These are phyloP conservation scores for Sussaba pulchella DNA, from an alignment of 2,888 invertebrate genomes.

Conservation along the genomic window DNA sequence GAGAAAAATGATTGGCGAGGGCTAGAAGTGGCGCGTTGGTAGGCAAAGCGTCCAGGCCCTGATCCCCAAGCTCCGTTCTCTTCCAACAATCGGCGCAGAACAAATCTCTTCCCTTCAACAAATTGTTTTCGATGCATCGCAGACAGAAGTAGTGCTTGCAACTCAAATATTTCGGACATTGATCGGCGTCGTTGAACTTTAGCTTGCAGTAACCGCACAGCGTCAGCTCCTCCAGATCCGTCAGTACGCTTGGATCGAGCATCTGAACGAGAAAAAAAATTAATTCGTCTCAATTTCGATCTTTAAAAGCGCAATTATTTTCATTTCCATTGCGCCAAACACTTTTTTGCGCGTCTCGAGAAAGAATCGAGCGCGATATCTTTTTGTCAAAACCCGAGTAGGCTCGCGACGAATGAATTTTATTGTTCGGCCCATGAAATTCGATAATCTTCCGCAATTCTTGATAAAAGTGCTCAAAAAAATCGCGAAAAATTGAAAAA, in stretches of 20 bases:
- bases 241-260: conserved; percentile 87
- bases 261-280: conserved; percentile 78
- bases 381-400: too few relatives aligned
- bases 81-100: conserved; percentile 92
- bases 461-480: too few relatives aligned
- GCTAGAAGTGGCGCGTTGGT: conserved; percentile 89
- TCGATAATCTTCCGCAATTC: too few relatives aligned
- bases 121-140: conserved; percentile 89
- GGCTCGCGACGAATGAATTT: too few relatives aligned
- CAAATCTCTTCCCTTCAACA: conserved; percentile 89
- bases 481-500: too few relatives aligned
- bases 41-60: conserved; percentile 89
- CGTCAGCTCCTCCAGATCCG: conserved; percentile 91
- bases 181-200: conserved; percentile 90
- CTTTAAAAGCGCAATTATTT: too few relatives aligned
- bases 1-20: conserved; percentile 88
- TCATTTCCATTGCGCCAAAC: too few relatives aligned
- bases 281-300: too few relatives aligned
- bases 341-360: too few relatives aligned
- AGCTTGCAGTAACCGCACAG: conserved; percentile 91
- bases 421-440: too few relatives aligned
- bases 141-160: conserved; percentile 93
- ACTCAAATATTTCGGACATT: conserved; percentile 90
- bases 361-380: too few relatives aligned
- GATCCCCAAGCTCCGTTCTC: conserved; percentile 89